Evolutionary conservation across 1,140 invertebrate species (phyloP).

Genomic region (Pseudomyrmex pallidus): DNA sequence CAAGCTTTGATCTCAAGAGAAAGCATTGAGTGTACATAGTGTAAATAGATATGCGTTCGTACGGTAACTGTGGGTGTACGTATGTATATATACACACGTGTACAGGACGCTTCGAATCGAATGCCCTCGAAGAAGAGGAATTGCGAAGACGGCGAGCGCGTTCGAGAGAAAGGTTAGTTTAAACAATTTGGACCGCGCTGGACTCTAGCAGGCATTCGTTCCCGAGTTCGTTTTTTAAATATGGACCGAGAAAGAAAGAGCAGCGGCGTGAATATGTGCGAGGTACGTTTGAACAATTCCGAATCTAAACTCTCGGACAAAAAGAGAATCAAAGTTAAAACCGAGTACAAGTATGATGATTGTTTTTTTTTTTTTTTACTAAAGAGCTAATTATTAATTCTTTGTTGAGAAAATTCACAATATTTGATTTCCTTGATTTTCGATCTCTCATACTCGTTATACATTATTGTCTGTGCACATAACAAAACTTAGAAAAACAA

Average conservation of each 20-base stretch:
- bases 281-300: slow-evolving; percentile 51
- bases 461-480: background rate
- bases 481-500: background rate
- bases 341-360: slow-evolving; percentile 20
- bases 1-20: slow-evolving; percentile 79
- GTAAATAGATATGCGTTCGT: slow-evolving; percentile 76
- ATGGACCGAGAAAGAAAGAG: slow-evolving; percentile 9
- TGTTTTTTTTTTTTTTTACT: background rate
- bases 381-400: background rate
- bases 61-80: slow-evolving; percentile 63
- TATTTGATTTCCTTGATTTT: background rate
- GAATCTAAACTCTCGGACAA: slow-evolving; percentile 24
- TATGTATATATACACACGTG: slow-evolving; percentile 71
- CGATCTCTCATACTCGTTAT: slow-evolving; percentile 20
- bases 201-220: slow-evolving; percentile 9
- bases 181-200: slow-evolving; percentile 24
- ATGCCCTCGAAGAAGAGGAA: slow-evolving; percentile 21
- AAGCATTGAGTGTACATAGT: slow-evolving; percentile 77
- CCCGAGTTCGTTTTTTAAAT: slow-evolving; percentile 28
- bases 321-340: background rate
- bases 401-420: background rate
- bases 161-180: slow-evolving; percentile 13
- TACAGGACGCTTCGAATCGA: slow-evolving; percentile 65
- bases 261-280: slow-evolving; percentile 12
- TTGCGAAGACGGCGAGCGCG: slow-evolving; percentile 17